phyloP scores from a whole-genome alignment of 2,797 vertebrate species.

The Netta rufina region DNA sequence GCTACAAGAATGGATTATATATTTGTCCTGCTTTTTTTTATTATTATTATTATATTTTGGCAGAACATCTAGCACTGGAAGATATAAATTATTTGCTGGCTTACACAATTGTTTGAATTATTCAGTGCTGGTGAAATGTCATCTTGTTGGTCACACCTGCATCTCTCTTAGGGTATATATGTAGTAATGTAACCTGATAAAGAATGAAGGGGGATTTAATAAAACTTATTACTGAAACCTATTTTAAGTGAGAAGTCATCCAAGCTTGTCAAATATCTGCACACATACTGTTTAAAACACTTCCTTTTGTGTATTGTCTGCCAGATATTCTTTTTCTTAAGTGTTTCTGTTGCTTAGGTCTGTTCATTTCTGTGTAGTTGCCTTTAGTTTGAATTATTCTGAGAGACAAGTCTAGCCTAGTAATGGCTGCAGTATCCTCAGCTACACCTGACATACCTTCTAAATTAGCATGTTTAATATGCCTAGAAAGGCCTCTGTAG shows the following conservation, averaged over 20 bases:
- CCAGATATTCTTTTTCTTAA: background rate
- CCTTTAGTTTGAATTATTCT: background rate
- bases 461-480: background rate
- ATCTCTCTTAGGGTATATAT: background rate
- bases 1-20: background rate
- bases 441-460: background rate
- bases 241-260: background rate
- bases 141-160: background rate
- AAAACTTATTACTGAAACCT: background rate
- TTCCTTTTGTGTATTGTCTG: background rate
- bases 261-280: background rate
- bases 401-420: background rate
- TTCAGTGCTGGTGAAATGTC: background rate
- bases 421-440: background rate
- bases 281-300: background rate
- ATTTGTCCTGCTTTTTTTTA: too few species aligned
- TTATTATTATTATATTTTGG: background rate
- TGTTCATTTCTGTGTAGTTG: background rate
- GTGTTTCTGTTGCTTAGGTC: background rate
- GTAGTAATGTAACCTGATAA: background rate
- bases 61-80: background rate
- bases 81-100: background rate
- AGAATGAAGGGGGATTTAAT: background rate
- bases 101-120: background rate
- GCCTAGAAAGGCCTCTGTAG: background rate